phyloP scores from a whole-genome alignment of 2,113 vertebrate species.

The Scartelaos histophorus region DNA sequence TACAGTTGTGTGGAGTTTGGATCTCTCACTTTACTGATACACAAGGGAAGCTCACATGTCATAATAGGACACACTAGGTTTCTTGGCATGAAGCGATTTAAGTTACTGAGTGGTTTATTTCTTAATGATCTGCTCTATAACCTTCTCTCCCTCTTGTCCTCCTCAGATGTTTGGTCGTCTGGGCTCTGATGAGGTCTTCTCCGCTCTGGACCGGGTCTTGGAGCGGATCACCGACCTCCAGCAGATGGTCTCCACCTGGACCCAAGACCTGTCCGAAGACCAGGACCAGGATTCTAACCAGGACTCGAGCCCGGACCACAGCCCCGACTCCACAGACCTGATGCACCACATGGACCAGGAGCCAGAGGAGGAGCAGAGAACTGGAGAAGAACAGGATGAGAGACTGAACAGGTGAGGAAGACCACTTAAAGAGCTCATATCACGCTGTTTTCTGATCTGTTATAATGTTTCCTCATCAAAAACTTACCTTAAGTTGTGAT shows the following conservation, averaged over 20 bases:
- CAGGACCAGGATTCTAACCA: conserved; percentile 23
- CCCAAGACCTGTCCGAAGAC: conserved; percentile 79
- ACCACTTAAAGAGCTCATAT: too few species aligned
- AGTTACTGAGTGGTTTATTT: too few species aligned
- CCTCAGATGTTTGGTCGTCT: conserved; percentile 41
- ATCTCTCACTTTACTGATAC: too few species aligned
- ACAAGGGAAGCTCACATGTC: too few species aligned
- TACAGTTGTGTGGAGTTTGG: too few species aligned
- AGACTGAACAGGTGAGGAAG: conserved; percentile 72
- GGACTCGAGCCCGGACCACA: conserved; percentile 48
- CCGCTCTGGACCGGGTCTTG: conserved; percentile 82
- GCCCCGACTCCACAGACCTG: conserved; percentile 72
- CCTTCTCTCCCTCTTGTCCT: background rate
- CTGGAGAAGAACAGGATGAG: conserved; percentile 40
- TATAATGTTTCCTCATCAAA: too few species aligned
- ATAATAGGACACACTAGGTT: too few species aligned
- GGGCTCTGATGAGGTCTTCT: conserved; percentile 79
- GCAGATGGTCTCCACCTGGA: conserved; percentile 81
- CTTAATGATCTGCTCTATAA: too few species aligned
- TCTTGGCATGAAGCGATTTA: too few species aligned
- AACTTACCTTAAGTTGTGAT: too few species aligned
- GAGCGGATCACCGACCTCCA: conserved; percentile 82
- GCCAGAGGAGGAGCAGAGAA: conserved; percentile 24
- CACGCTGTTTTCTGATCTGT: too few species aligned
- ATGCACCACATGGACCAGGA: conserved; percentile 64